Evolutionary conservation across 1,140 invertebrate genomes (phyloP), one percentile per base, ranked within the genome.

Genomic region (Drosophila punjabiensis): DNA sequence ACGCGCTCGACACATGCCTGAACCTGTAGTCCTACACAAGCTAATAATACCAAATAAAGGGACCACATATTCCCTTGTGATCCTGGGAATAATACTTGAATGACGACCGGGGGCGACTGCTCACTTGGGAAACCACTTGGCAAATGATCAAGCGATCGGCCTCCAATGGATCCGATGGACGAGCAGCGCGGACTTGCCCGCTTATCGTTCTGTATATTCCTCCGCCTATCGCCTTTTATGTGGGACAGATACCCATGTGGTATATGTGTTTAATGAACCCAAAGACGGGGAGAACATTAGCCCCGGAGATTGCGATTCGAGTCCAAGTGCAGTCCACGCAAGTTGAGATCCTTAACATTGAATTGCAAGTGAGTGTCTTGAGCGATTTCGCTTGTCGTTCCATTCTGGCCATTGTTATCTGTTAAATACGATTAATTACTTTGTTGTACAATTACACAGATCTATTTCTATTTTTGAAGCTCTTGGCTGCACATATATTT

Each of bases 251-350:
- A 68, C 58, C 55, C 59, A 76, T 62, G 66, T 56, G 37, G 24
- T 16, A 16, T 59, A 81, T 75, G 68, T 75, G 85, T 90, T 81
- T 90, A 66, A 73, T 85, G 81, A 90, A 90, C 82, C 56, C 82
- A 67, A 55, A 59, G 52, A 16, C 62, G 30, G 56, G 60, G 45
- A 63, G 65, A 69, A 70, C 62, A 65, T 76, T 69, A 61, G 65
- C 43, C 39, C 43, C 81, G 33, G 45, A 65, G 48, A 76, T 66
- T 65, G 65, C 30, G 73, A 89, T 88, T 62, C 47, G 59, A 64
- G 71, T 61, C 56, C 67, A 82, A 65, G 66, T 76, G 66, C 61
- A 78, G 50, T 45, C 43, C 63, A 79, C 50, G 32, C 53, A 56
- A 67, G 48, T 58, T 39, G 60, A 67, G 81, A 83, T 88, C 86